Percentiles rank a stretch among this genome's conserved stretches.
Conservation (phyloP, 2,888 invertebrate genomes). For the Hirtodrosophila duncani region DNA sequence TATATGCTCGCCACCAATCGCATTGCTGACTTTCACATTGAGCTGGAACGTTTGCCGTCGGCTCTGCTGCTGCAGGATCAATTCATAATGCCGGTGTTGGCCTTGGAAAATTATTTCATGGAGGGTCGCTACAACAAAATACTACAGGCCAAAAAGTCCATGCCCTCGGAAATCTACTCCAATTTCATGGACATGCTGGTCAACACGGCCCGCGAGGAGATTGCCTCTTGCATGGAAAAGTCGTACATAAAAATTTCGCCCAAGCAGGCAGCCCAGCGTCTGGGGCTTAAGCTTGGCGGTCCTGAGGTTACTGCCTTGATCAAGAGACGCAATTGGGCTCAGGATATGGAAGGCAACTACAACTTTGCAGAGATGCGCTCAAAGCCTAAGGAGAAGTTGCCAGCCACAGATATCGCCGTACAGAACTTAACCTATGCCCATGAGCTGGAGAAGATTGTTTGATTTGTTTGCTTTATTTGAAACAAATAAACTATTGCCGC, state of each 20-base stretch:
- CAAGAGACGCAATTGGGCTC: constrained; percentile 36
- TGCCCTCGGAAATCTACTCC: constrained; percentile 51
- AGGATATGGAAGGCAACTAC: constrained; percentile 49
- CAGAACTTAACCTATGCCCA: constrained; percentile 54
- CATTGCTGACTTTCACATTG: constrained; percentile 59
- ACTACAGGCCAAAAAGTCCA: constrained; percentile 52
- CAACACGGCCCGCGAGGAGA: constrained; percentile 54
- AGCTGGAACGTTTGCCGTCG: constrained; percentile 58
- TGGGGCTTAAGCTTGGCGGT: constrained; percentile 41
- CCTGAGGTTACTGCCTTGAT: constrained; percentile 34
- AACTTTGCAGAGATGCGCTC: constrained; percentile 34
- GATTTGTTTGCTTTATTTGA: constrained; percentile 18
- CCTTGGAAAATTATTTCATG: constrained; percentile 59
- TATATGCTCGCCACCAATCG: constrained; percentile 60
- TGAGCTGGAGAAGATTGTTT: constrained; percentile 64
- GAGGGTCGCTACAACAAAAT: constrained; percentile 61
- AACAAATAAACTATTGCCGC: constrained; percentile 30
- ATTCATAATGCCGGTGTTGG: constrained; percentile 49
- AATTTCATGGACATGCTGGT: constrained; percentile 58
- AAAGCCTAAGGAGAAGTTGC: constrained; percentile 37
- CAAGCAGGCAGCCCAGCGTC: constrained; percentile 51
- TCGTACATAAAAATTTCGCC: constrained; percentile 44
- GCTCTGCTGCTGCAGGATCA: constrained; percentile 38
- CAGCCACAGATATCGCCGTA: constrained; percentile 52
- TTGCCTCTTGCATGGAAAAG: constrained; percentile 57